These are phyloP conservation scores for Erpornis zantholeuca DNA, from an alignment of 2,113 vertebrate species.

Conservation along the genomic window DNA sequence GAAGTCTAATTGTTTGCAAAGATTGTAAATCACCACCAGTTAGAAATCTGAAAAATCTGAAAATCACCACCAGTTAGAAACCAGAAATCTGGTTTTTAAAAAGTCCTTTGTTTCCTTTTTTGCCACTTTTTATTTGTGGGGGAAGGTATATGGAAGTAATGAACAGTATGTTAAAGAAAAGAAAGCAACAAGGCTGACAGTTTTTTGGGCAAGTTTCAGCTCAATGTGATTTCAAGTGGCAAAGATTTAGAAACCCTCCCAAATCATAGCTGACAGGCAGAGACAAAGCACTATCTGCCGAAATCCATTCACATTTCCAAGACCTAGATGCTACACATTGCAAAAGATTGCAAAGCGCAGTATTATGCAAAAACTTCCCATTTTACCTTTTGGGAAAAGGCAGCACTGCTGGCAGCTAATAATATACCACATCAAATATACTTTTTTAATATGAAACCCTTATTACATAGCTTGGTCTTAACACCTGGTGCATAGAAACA, in stretches of 20 bases:
- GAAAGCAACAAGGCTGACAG: background rate
- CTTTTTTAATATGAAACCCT: conserved; percentile 7
- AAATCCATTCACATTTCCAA: background rate
- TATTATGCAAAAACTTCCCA: background rate
- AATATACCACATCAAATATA: conserved; percentile 38
- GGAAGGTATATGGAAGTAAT: conserved; percentile 47
- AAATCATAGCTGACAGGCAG: background rate
- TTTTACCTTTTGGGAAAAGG: background rate
- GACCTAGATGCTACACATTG: background rate
- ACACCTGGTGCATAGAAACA: conserved; percentile 45
- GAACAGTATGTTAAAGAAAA: background rate
- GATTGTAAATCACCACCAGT: background rate
- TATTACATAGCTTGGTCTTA: conserved; percentile 29
- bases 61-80: background rate
- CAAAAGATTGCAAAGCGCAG: background rate
- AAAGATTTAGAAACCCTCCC: conserved; percentile 18
- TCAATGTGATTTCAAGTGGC: conserved; percentile 9
- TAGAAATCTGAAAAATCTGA: background rate
- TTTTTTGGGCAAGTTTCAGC: conserved; percentile 19
- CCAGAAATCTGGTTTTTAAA: background rate
- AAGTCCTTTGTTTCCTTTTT: background rate
- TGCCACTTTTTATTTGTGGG: background rate
- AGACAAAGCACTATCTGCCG: background rate
- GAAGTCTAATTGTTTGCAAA: background rate
- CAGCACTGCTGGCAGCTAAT: background rate